A percentile compares a stretch with the other conserved stretches of the same genome.
These are phyloP conservation scores for Peucedramus taeniatus DNA, from an alignment of 2,113 vertebrate genomes.

Conservation along the genomic window DNA sequence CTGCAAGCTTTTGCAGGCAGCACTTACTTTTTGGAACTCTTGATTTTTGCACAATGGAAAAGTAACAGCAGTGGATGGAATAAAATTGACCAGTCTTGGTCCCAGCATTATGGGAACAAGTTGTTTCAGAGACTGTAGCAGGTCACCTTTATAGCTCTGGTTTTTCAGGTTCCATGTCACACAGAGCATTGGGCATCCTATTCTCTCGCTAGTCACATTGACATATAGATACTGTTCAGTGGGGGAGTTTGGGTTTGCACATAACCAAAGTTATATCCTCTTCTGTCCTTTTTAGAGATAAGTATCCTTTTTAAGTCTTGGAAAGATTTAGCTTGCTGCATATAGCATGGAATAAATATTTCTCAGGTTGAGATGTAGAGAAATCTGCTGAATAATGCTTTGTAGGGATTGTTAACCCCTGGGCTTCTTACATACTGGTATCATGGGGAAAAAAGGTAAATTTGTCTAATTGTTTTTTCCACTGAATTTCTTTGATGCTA, in stretches of 20 bases:
- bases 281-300: neutral
- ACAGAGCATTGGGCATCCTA: accelerated
- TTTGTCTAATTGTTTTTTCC: neutral
- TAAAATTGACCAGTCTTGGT: neutral
- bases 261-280: neutral
- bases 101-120: neutral
- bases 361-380: neutral
- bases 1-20: neutral
- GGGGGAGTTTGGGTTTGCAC: neutral
- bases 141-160: neutral
- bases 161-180: neutral
- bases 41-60: neutral
- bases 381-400: neutral
- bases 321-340: neutral
- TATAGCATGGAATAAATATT: neutral
- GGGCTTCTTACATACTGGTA: neutral
- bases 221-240: accelerated
- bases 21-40: neutral
- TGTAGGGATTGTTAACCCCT: neutral
- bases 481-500: neutral
- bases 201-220: neutral
- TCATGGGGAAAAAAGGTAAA: neutral
- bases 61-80: neutral
- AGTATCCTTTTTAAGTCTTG: neutral
- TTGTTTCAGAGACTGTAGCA: neutral